A percentile compares a stretch with the other conserved stretches of the same genome.
Evolutionary conservation across 2,797 vertebrate genomes (phyloP).

Genomic region (Merluccius polli): DNA sequence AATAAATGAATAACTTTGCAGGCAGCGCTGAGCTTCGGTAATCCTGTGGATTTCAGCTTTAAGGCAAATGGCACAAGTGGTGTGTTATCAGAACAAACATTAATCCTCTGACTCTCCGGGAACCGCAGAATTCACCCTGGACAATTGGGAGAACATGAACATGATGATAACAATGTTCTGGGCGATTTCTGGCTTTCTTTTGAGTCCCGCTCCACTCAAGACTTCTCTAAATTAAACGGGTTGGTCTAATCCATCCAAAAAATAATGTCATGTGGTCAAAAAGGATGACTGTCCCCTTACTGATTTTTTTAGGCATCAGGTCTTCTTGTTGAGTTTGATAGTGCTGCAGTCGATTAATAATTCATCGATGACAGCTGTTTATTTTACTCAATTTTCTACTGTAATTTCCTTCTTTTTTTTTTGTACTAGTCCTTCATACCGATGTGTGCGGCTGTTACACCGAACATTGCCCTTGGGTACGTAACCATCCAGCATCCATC

Average conservation of each 20-base stretch:
- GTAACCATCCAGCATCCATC: not conserved
- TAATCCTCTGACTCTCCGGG: constrained; percentile 57
- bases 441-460: not conserved
- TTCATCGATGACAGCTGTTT: not conserved
- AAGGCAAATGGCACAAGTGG: constrained; percentile 43
- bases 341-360: not conserved
- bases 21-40: constrained; percentile 42
- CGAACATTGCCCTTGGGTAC: not conserved
- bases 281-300: too few species aligned
- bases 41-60: constrained; percentile 47
- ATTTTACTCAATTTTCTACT: not conserved
- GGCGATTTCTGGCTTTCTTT: constrained; percentile 38
- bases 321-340: not conserved
- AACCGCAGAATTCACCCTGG: constrained; percentile 22
- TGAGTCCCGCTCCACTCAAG: constrained; percentile 26
- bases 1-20: constrained; percentile 53
- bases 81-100: constrained; percentile 57
- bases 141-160: constrained; percentile 62
- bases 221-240: not conserved
- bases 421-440: not conserved
- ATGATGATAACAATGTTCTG: constrained; percentile 61
- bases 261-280: not conserved
- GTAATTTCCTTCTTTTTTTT: not conserved
- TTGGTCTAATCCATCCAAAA: not conserved
- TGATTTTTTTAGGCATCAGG: too few species aligned